Evolutionary conservation across 2,888 invertebrate species (phyloP), one percentile per base, ranked within the genome.

Genomic region (Cordilura impudica): DNA sequence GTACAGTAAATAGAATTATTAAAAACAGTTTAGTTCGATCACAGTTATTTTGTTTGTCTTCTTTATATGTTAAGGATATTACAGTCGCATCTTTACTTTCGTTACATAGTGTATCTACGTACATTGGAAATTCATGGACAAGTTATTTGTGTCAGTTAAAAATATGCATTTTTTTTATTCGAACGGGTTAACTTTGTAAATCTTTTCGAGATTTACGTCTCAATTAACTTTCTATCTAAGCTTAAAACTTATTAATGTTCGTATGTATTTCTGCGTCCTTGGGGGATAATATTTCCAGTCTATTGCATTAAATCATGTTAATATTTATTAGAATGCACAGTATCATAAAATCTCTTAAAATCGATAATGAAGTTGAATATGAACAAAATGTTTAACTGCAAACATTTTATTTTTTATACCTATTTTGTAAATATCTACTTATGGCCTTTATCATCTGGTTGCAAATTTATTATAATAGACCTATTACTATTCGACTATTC

Each of bases 221-320:
- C 29, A 3, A 51, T 61, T 18, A 43, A 12, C 4, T 58, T 39
- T 21, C 14, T 45, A 7, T 16, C 5, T 47, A 14, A 18, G 53
- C 4, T 53, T 61, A 21, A 29, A 61, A 60, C 26, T 49, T 70
- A 23, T 61, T 61, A 10, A 21, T 43, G 2, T 61, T n/a, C 8
- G 10, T 39, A 26, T 4, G 26, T 26, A 39, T 4, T 39, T 7
- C 14, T 39, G 29, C 63, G n/a, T 67, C 56, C 66, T 78, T 56
- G 56, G 61, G 77, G 77, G 72, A 31, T 63, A 29, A 14, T 63
- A 51, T 78, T 78, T 78, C 56, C 72, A 72, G 78, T 78, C 78
- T 72, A 69, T 67, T 78, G 72, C 70, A 67, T 72, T 72, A 61
- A 74, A 74, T 67, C 61, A 53, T 54, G 67, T 74, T 74, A 67